Evolutionary conservation across 2,888 invertebrate genomes (phyloP).

Genomic region (Hecatera dysodea): DNA sequence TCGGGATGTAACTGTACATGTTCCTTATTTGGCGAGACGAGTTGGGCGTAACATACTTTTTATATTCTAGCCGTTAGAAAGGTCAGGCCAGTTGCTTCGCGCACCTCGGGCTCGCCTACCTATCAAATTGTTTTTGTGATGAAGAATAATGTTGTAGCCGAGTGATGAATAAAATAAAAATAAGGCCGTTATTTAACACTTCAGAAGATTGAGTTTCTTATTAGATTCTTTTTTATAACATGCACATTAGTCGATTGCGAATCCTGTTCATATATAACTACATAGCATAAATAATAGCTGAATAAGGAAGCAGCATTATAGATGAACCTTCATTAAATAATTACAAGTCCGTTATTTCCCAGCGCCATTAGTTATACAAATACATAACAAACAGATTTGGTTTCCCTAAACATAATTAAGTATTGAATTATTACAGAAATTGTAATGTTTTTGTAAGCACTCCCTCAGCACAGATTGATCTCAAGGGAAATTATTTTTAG

Average conservation of each 20-base stretch:
- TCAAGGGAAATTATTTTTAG: constrained; percentile 40
- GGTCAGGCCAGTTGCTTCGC: constrained; percentile 50
- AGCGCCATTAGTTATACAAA: not conserved
- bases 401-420: constrained; percentile 8
- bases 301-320: not conserved
- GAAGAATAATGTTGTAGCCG: constrained; percentile 42
- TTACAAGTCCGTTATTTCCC: not conserved
- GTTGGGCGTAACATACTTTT: constrained; percentile 65
- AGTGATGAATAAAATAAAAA: constrained; percentile 49
- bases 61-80: constrained; percentile 58
- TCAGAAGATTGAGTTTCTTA: constrained; percentile 40
- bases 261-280: not conserved
- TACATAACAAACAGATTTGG: not conserved
- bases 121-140: constrained; percentile 52
- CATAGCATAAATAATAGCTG: not conserved
- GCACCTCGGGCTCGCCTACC: constrained; percentile 25
- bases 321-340: not conserved
- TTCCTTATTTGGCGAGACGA: constrained; percentile 67
- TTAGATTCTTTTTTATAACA: constrained; percentile 18
- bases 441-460: constrained; percentile 34
- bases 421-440: constrained; percentile 15
- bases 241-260: not conserved
- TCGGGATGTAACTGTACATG: constrained; percentile 63
- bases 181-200: constrained; percentile 41
- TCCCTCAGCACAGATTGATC: constrained; percentile 34